Evolutionary conservation across 1,140 invertebrate species (phyloP), one percentile per base, ranked within the genome.

Genomic region (Euschistus heros): DNA sequence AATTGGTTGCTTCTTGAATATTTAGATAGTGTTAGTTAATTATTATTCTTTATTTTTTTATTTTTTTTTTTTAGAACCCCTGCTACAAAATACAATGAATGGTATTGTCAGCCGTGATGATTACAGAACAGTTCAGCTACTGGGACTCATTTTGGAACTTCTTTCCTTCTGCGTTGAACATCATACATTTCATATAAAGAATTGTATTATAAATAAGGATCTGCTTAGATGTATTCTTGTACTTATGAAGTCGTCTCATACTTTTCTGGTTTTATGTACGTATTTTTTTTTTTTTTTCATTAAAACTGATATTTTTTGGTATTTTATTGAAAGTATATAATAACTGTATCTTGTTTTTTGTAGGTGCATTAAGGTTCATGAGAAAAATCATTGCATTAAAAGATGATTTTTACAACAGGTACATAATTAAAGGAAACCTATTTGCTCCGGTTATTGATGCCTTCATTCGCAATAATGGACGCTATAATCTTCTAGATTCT

Each of bases 101-200:
- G 91, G 93, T 68, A 86, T 86, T 72, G 90, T 91, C 17, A 85
- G 82, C 63, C 88, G 86, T 74, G 96, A 99, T 79, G 94, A 97
- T 77, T 97, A 96, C 74, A 88, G 93, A 76, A 95, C 92, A 62
- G 94, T 97, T 63, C 95, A 98, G 78, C 80, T 99, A 59, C 79
- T 98, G 50, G 91, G 93, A 55, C 80, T 98, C 61, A 94, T 99
- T 52, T 76, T 99, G 64, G 96, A 99, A 76, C 79, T 99, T 69
- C 79, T 99, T 61, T 92, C 93, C n/a, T 99, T 99, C 77, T 99
- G 96, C 78, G 94, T 99, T n/a, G 97, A 99, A 78, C 95, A 98
- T 81, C 97, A 99, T 78, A 92, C 91, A 55, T 98, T 96, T 80
- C 94, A 98, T 77, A 97, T 98, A 74, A 97, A 97, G 76, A 97